Conservation (phyloP, 2,888 invertebrate genomes). For the Anoncus sp. region DNA sequence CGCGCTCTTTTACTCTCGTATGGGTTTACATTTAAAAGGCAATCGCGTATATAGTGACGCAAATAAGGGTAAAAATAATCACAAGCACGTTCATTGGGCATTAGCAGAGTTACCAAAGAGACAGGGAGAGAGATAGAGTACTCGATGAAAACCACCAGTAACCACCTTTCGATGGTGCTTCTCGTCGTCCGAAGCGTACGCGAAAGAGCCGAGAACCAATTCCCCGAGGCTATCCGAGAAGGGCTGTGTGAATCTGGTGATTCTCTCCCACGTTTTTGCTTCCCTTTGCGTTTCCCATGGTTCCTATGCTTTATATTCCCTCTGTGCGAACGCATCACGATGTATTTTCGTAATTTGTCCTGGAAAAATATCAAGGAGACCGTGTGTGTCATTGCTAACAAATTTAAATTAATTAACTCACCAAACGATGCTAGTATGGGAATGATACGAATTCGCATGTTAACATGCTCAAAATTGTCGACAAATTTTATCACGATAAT, state of each 20-base stretch:
- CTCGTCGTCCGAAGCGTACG: slow-evolving; percentile 44
- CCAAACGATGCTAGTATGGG: too few species aligned
- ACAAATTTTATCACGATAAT: too few species aligned
- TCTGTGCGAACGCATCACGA: neutral
- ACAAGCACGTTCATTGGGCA: slow-evolving; percentile 74
- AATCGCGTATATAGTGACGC: slow-evolving; percentile 72
- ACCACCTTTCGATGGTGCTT: slow-evolving; percentile 78
- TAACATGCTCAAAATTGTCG: too few species aligned
- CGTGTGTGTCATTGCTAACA: neutral
- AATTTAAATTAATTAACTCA: too few species aligned
- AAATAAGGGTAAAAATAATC: slow-evolving; percentile 77
- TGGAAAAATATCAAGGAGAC: neutral
- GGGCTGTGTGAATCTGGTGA: slow-evolving; percentile 40
- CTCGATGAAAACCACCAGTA: slow-evolving; percentile 51
- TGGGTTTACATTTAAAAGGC: slow-evolving; percentile 75
- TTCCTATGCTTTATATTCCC: neutral
- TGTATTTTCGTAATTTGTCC: neutral
- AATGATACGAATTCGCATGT: too few species aligned
- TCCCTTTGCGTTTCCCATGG: slow-evolving; percentile 64
- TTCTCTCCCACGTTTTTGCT: slow-evolving; percentile 65
- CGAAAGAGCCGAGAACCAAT: slow-evolving; percentile 66
- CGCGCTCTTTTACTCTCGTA: neutral
- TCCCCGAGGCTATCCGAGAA: slow-evolving; percentile 69
- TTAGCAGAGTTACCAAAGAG: slow-evolving; percentile 8
- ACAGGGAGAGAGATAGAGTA: slow-evolving; percentile 16